Percentiles rank a stretch among this genome's conserved stretches.
Conservation (phyloP, 2,113 vertebrate species). For the Pipa parva region DNA sequence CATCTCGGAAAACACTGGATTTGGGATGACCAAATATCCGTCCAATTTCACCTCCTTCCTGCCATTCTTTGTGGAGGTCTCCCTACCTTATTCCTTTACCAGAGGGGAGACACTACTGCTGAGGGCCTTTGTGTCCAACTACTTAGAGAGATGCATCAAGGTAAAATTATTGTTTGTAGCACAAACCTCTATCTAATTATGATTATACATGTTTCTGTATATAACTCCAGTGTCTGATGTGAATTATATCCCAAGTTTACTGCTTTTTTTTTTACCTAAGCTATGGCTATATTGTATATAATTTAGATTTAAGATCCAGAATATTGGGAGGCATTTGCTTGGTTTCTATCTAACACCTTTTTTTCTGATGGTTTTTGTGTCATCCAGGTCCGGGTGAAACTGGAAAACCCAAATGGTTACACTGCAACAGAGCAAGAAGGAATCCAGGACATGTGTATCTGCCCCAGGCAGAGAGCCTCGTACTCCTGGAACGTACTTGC, state of each 20-base stretch:
- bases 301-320: no score
- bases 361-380: not conserved
- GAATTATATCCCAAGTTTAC: no score
- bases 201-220: no score
- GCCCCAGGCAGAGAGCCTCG: not conserved
- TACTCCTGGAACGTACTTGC: conserved; percentile 1
- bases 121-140: conserved; percentile 66
- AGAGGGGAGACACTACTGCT: conserved; percentile 69
- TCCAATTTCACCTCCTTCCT: conserved; percentile 63
- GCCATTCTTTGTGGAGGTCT: conserved; percentile 76
- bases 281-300: no score
- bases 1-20: conserved; percentile 58
- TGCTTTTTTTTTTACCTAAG: no score
- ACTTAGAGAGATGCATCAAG: conserved; percentile 47
- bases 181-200: no score
- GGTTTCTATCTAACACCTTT: not conserved
- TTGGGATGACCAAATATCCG: conserved; percentile 65
- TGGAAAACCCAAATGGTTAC: not conserved
- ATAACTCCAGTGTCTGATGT: no score
- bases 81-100: conserved; percentile 73
- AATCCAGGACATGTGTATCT: not conserved
- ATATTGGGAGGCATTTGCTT: no score
- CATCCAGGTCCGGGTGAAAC: not conserved
- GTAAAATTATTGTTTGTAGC: no score
- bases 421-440: not conserved